Conservation (phyloP, 1,140 invertebrate genomes). For the Potamilus streckersoni region DNA sequence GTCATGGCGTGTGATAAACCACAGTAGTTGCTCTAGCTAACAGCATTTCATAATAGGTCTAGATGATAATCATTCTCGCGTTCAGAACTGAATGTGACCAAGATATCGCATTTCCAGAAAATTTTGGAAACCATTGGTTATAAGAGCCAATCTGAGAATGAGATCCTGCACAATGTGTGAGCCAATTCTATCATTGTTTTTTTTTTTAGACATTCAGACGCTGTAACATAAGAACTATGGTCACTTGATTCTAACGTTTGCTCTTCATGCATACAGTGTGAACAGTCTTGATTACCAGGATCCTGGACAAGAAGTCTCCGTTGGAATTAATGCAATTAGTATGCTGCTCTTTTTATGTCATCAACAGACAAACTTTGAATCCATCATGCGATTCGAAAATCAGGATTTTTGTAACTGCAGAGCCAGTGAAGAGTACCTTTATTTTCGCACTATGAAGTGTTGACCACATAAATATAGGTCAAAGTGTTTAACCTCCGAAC, state of each 20-base stretch:
- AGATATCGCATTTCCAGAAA: no score
- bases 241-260: not conserved
- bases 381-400: slow-evolving; percentile 17
- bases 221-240: not conserved
- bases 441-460: slow-evolving; percentile 35
- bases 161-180: no score
- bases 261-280: not conserved
- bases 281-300: not conserved
- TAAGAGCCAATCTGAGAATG: no score
- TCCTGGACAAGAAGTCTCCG: not conserved
- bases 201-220: not conserved
- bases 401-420: slow-evolving; percentile 12
- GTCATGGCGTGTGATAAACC: no score
- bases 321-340: not conserved
- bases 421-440: slow-evolving; percentile 34
- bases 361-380: no score
- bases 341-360: no score
- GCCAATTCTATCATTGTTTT: not conserved
- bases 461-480: slow-evolving; percentile 33
- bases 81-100: no score
- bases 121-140: no score
- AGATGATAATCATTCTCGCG: no score
- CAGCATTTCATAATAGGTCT: no score
- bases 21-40: no score
- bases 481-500: slow-evolving; percentile 25